A percentile compares a stretch with the other conserved stretches of the same genome.
These are phyloP conservation scores for Cryptophagus acutangulus DNA, from an alignment of 2,888 invertebrate genomes.

Conservation along the genomic window DNA sequence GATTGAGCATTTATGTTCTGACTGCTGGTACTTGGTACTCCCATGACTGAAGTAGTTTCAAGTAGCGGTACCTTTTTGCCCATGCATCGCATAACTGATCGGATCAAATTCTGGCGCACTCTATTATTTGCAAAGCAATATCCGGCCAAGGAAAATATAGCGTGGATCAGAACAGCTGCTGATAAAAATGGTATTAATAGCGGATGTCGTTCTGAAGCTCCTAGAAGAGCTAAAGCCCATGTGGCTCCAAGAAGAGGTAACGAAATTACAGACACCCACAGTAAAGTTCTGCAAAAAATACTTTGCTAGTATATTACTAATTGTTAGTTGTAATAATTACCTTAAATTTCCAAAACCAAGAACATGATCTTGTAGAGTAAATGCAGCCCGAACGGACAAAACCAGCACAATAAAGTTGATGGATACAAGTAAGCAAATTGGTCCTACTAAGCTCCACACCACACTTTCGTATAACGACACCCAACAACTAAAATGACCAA, in stretches of 20 bases:
- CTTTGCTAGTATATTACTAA: too few species aligned
- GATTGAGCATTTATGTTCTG: constrained; percentile 66
- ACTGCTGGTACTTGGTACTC: constrained; percentile 64
- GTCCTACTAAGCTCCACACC: constrained; percentile 93
- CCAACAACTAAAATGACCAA: constrained; percentile 72
- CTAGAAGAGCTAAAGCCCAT: constrained; percentile 80
- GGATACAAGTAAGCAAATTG: constrained; percentile 73
- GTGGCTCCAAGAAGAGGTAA: constrained; percentile 77
- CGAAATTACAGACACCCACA: constrained; percentile 84
- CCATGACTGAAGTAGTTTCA: constrained; percentile 66
- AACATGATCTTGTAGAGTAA: constrained; percentile 84
- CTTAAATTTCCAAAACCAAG: constrained; percentile 71
- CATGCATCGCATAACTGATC: constrained; percentile 67
- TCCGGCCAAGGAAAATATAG: constrained; percentile 77
- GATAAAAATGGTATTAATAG: constrained; percentile 74
- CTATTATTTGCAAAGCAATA: constrained; percentile 84
- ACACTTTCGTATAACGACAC: constrained; percentile 88
- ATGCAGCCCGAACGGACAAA: constrained; percentile 84
- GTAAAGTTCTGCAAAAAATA: too few species aligned
- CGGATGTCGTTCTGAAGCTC: constrained; percentile 68
- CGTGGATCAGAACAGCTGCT: constrained; percentile 70
- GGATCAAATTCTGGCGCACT: constrained; percentile 68
- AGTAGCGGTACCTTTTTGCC: constrained; percentile 77
- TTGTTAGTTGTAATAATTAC: too few species aligned
- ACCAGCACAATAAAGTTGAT: constrained; percentile 76